Base-by-base conservation (phyloP, 1,140 invertebrate species). In the Oedothorax gibbosus region DNA sequence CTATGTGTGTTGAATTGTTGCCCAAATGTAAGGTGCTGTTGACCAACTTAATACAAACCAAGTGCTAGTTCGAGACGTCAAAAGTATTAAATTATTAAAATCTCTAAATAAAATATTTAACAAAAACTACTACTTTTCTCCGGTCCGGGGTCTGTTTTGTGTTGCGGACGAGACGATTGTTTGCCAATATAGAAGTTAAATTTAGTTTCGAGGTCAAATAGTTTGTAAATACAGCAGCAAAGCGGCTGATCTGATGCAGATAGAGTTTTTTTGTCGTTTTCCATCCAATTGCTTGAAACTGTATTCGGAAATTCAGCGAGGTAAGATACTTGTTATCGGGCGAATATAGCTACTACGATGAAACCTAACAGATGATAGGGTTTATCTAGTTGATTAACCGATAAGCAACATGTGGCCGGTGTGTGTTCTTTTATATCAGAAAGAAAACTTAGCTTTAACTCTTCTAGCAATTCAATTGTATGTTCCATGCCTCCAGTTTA, bases 241-340 rank as follows among this genome's bases (percentile, higher is more conserved):
- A 76, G 71, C 56, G 76, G 69, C 71, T 84, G 72, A n/a, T 84
- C 81, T 84, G 81, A 84, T 84, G 81, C 81, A 84, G 71, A 84
- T 84, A 84, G 71, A 84, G 81, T 84, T 54, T 84, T 66, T 50
- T 18, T 62, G 53, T 84, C 71, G 81, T 68, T 75, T 84, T 84
- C 57, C 64, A 75, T 71, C 21, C 50, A 53, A 57, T 64, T 66
- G 60, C 68, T 57, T 57, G 35, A 75, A 76, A 73, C 80, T 72
- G 49, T 57, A 21, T 56, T 73, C 62, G 21, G 57, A 84, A 64
- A 75, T 68, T 64, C 54, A 10, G 14, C 57, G 57, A 15, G 71
- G 81, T 84, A 71, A 84, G 62, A 21, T n/a, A 11, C 60, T 73
- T 57, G 14, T 7, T 79, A 21, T 50, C 50, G 50, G 51, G 18